These are phyloP conservation scores for Lophius americanus DNA, from an alignment of 2,797 vertebrate species.

Conservation along the genomic window DNA sequence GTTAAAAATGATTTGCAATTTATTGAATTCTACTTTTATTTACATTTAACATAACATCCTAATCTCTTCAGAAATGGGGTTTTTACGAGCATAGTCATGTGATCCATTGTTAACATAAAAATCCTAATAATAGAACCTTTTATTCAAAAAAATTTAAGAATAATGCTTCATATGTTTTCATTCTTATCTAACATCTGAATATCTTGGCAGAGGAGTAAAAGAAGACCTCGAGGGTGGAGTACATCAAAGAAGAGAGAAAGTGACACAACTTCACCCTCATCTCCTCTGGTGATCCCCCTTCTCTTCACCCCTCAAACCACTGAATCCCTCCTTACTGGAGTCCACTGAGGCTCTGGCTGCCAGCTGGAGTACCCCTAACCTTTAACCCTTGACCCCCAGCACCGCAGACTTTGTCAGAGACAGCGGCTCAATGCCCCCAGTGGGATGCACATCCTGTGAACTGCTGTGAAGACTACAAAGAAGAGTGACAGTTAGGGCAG, in stretches of 20 bases:
- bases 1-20: too few relatives aligned
- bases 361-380: slow-evolving; percentile 83
- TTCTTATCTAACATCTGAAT: slow-evolving; percentile 32
- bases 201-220: slow-evolving; percentile 21
- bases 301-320: slow-evolving; percentile 41
- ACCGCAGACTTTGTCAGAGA: slow-evolving; percentile 65
- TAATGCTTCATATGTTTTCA: not conserved
- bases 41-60: too few relatives aligned
- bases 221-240: slow-evolving; percentile 28
- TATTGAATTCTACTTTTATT: too few relatives aligned
- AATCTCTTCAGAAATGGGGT: too few relatives aligned
- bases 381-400: slow-evolving; percentile 75
- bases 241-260: slow-evolving; percentile 50
- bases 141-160: not conserved
- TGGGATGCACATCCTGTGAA: slow-evolving; percentile 48
- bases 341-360: slow-evolving; percentile 76
- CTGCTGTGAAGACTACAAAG: slow-evolving; percentile 22
- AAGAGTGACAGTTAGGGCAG: slow-evolving; percentile 24
- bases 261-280: slow-evolving; percentile 35
- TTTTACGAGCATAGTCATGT: not conserved
- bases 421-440: slow-evolving; percentile 52
- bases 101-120: slow-evolving; percentile 2
- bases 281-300: slow-evolving; percentile 21
- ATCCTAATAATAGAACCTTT: not conserved
- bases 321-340: slow-evolving; percentile 80